A percentile compares a stretch with the other conserved stretches of the same genome.
These are phyloP conservation scores for Hemitrygon akajei DNA, from an alignment of 2,797 vertebrate genomes.

Conservation along the genomic window DNA sequence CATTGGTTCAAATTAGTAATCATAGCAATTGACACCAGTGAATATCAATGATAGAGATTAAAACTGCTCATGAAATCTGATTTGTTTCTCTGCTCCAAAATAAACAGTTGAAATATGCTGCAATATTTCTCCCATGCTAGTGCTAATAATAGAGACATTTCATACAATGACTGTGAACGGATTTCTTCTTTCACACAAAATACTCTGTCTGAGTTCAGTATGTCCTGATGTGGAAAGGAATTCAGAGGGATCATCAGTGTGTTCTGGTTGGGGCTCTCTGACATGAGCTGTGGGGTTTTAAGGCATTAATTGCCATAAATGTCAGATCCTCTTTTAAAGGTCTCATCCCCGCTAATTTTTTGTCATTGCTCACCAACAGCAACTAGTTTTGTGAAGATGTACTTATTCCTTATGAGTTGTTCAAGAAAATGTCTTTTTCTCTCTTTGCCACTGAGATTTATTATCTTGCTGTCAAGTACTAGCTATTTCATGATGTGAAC, in stretches of 20 bases:
- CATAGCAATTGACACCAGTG: constrained; percentile 40
- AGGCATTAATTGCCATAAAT: neutral
- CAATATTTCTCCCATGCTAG: neutral
- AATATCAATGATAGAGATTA: constrained; percentile 43
- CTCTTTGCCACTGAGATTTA: neutral
- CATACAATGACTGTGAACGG: constrained; percentile 43
- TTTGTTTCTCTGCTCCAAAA: constrained; percentile 41
- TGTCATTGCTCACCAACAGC: neutral
- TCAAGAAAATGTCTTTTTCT: neutral
- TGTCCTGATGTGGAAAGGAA: constrained; percentile 49
- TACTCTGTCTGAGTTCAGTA: constrained; percentile 35
- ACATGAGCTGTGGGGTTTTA: neutral
- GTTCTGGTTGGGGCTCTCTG: constrained; percentile 49
- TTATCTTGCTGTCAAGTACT: neutral
- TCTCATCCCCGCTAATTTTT: neutral
- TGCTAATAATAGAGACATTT: neutral
- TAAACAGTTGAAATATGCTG: constrained; percentile 41
- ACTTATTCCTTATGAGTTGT: neutral
- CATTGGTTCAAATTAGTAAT: constrained; percentile 45
- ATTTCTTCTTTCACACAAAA: constrained; percentile 47
- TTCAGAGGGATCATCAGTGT: constrained; percentile 57
- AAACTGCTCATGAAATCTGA: constrained; percentile 46
- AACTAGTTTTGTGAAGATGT: neutral
- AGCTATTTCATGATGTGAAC: neutral
- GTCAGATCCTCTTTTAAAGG: neutral